A percentile compares a stretch with the other conserved stretches of the same genome.
Evolutionary conservation across 1,140 invertebrate genomes (phyloP).

Genomic region (Luehdorfia chinensis): DNA sequence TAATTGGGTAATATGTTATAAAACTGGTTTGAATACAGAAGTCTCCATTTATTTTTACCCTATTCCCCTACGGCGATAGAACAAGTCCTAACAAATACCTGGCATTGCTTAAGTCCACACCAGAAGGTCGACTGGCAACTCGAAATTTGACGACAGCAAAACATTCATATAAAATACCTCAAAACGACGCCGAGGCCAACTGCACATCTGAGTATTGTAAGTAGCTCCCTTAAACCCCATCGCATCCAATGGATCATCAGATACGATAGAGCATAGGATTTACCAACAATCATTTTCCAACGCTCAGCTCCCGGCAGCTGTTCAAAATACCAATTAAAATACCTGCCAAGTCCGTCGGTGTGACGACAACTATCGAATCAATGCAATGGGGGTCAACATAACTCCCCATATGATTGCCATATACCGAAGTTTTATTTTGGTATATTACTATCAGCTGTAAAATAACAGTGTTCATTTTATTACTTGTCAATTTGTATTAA

Average conservation of each 20-base stretch:
- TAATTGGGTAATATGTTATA: neutral
- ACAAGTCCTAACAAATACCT: slow-evolving; percentile 66
- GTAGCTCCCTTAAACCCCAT: slow-evolving; percentile 27
- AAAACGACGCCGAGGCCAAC: slow-evolving; percentile 46
- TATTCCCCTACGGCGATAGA: slow-evolving; percentile 16
- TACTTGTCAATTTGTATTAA: slow-evolving; percentile 49
- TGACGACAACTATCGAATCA: slow-evolving; percentile 70
- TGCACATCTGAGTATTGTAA: slow-evolving; percentile 34
- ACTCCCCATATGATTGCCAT: slow-evolving; percentile 67
- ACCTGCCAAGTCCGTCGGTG: slow-evolving; percentile 74
- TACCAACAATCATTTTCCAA: slow-evolving; percentile 37
- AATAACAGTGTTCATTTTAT: slow-evolving; percentile 73
- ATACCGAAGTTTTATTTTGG: slow-evolving; percentile 70
- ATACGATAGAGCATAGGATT: slow-evolving; percentile 26
- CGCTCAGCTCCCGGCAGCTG: slow-evolving; percentile 56
- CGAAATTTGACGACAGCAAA: slow-evolving; percentile 20
- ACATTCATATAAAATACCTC: slow-evolving; percentile 64
- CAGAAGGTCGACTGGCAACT: slow-evolving; percentile 32
- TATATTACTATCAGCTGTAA: slow-evolving; percentile 71
- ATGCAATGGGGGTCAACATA: slow-evolving; percentile 52
- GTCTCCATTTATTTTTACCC: neutral
- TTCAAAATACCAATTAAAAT: slow-evolving; percentile 73
- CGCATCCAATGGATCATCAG: slow-evolving; percentile 7
- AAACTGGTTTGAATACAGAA: neutral
- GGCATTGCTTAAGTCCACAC: slow-evolving; percentile 36